A percentile compares a stretch with the other conserved stretches of the same genome.
These are phyloP conservation scores for Euproctis similis DNA, from an alignment of 2,888 invertebrate species.

Conservation along the genomic window DNA sequence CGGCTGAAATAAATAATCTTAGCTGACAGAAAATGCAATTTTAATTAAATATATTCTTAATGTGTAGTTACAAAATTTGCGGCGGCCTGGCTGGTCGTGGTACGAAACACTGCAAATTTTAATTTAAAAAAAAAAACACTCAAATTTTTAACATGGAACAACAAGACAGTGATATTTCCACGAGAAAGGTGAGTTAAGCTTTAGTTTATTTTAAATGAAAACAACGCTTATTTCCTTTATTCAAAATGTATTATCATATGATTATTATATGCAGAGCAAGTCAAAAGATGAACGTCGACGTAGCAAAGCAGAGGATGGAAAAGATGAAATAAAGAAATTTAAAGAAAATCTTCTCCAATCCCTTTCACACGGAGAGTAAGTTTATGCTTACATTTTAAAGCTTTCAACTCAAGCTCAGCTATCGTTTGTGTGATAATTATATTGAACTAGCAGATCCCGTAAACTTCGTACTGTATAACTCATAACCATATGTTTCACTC, in stretches of 20 bases:
- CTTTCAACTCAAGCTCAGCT: too few species aligned
- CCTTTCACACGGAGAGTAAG: constrained; percentile 51
- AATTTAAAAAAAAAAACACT: background rate
- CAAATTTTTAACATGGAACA: constrained; percentile 30
- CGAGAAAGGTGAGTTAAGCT: constrained; percentile 42
- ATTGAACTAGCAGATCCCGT: too few species aligned
- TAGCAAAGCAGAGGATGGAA: constrained; percentile 39
- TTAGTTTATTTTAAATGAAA: background rate
- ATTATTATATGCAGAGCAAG: constrained; percentile 28
- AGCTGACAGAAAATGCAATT: constrained; percentile 51
- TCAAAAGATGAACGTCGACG: constrained; percentile 45
- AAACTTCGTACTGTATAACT: too few species aligned
- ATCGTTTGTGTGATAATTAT: too few species aligned
- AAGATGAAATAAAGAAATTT: constrained; percentile 60
- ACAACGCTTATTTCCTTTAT: too few species aligned
- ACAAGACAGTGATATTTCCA: constrained; percentile 26
- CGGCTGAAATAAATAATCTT: constrained; percentile 62
- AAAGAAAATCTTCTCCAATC: constrained; percentile 60
- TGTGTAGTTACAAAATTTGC: constrained; percentile 46
- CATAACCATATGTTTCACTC: too few species aligned
- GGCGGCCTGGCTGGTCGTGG: constrained; percentile 45
- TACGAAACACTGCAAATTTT: constrained; percentile 8
- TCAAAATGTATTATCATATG: too few species aligned
- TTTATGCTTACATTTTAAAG: too few species aligned
- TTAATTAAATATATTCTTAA: constrained; percentile 50